Conservation (phyloP, 2,888 invertebrate genomes). For the Brenthis ino region DNA sequence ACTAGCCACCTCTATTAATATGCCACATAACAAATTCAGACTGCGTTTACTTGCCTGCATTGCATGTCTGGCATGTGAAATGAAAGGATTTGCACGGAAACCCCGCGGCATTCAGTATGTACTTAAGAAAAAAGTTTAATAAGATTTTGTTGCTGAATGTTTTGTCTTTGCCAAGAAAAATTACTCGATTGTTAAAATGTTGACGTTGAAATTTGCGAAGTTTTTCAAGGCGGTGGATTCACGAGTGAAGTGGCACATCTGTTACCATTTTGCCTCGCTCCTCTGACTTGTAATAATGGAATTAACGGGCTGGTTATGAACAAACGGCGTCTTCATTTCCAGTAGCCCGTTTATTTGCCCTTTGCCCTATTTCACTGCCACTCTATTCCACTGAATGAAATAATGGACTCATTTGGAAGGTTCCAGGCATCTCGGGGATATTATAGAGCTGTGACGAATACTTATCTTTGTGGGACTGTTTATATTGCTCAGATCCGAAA, state of each 20-base stretch:
- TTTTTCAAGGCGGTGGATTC: slow-evolving; percentile 50
- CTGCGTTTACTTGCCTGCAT: slow-evolving; percentile 38
- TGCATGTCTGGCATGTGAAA: slow-evolving; percentile 38
- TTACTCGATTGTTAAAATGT: slow-evolving; percentile 33
- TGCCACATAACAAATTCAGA: slow-evolving; percentile 37
- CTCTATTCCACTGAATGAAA: slow-evolving; percentile 76
- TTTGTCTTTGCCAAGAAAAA: slow-evolving; percentile 17
- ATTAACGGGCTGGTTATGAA: slow-evolving; percentile 82
- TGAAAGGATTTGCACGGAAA: slow-evolving; percentile 36
- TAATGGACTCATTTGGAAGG: slow-evolving; percentile 72
- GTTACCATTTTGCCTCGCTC: slow-evolving; percentile 72
- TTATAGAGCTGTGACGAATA: slow-evolving; percentile 63
- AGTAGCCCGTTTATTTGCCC: slow-evolving; percentile 70
- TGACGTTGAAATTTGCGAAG: slow-evolving; percentile 40
- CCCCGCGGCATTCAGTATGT: slow-evolving; percentile 35
- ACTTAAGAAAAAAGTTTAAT: slow-evolving; percentile 22
- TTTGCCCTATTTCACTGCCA: slow-evolving; percentile 77
- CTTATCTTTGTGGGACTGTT: slow-evolving; percentile 44
- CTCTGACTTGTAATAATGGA: slow-evolving; percentile 79
- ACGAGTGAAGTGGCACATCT: slow-evolving; percentile 73
- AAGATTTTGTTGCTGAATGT: slow-evolving; percentile 2
- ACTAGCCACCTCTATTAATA: slow-evolving; percentile 35
- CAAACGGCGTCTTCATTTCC: slow-evolving; percentile 81
- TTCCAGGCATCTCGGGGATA: slow-evolving; percentile 60
- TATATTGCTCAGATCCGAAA: slow-evolving; percentile 14